Evolutionary conservation across 2,113 vertebrate genomes (phyloP).

Genomic region (Melanotaenia duboulayi): DNA sequence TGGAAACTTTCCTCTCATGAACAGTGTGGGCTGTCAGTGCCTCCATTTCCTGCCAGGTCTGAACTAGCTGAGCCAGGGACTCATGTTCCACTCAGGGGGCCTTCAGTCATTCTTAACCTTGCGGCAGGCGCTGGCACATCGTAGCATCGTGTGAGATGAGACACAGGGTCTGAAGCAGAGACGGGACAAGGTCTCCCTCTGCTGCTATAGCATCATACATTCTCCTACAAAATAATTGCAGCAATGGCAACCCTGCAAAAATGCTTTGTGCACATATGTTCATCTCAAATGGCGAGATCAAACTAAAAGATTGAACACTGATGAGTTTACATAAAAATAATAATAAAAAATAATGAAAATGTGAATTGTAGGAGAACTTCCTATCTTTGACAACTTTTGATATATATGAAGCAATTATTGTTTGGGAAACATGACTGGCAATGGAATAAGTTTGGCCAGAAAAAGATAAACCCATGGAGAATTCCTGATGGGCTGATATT

Average conservation of each 20-base stretch:
- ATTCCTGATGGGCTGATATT: too few species aligned
- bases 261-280: background rate
- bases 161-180: conserved; percentile 18
- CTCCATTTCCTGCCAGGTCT: conserved; percentile 64
- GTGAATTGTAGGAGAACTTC: too few species aligned
- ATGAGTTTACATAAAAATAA: too few species aligned
- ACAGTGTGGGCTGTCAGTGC: conserved; percentile 60
- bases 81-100: conserved; percentile 70
- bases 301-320: too few species aligned
- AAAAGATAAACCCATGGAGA: too few species aligned
- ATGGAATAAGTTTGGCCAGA: too few species aligned
- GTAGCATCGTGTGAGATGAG: conserved; percentile 47
- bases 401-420: too few species aligned
- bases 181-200: conserved; percentile 75
- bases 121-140: conserved; percentile 24
- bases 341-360: too few species aligned
- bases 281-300: background rate
- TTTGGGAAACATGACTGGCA: too few species aligned
- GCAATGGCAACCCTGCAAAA: background rate
- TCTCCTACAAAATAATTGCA: conserved; percentile 6
- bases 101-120: conserved; percentile 53
- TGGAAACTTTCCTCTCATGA: conserved; percentile 70
- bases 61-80: conserved; percentile 63
- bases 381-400: too few species aligned
- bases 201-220: conserved; percentile 51